Evolutionary conservation across 1,140 invertebrate species (phyloP), one percentile per base, ranked within the genome.

Genomic region (Globodera ellingtonae): DNA sequence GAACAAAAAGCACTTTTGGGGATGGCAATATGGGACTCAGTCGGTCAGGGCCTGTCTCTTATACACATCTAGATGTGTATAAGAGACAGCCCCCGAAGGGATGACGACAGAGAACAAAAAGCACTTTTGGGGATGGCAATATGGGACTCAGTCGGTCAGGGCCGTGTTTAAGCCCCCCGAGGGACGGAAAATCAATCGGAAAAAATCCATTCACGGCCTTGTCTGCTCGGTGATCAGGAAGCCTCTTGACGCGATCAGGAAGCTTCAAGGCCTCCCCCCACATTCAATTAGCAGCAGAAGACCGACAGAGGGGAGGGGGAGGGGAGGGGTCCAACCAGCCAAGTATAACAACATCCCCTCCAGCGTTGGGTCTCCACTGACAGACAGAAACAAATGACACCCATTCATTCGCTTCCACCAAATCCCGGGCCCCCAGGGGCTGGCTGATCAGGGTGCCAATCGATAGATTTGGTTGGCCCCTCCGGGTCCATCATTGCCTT

Each of bases 341-440:
- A 9, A 18, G 56, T 62, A 62, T 62, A 62, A 62, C 10, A 18
- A 5, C 56, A 13, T 62, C 18, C 18, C 15, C 56, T 5, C 56
- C 5, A 6, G 13, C 56, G 56, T 15, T 18, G 56, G 13, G 6
- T 13, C 13, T 62, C 56, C 13, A 15, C 6, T 13, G 24, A 18
- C 66, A 21, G 67, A 47, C 67, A 70, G 67, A 70, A 70, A 70
- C 67, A 70, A 70, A 70, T 70, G 67, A 70, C 67, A 70, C 67
- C 24, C 67, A 44, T 18, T 13, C 24, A 24, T 18, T 70, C 24
- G 5, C 24, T 15, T 10, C 67, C 67, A 47, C 67, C 67, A 70
- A 70, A 13, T 70, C 67, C 24, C 10, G 67, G 24, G 67, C 67
- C 35, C 3, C 24, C 67, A 7, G 24, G 9, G 67, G 24, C 66